These are phyloP conservation scores for Myotis findleyi DNA, from an alignment of 2,797 vertebrate genomes.

Conservation along the genomic window DNA sequence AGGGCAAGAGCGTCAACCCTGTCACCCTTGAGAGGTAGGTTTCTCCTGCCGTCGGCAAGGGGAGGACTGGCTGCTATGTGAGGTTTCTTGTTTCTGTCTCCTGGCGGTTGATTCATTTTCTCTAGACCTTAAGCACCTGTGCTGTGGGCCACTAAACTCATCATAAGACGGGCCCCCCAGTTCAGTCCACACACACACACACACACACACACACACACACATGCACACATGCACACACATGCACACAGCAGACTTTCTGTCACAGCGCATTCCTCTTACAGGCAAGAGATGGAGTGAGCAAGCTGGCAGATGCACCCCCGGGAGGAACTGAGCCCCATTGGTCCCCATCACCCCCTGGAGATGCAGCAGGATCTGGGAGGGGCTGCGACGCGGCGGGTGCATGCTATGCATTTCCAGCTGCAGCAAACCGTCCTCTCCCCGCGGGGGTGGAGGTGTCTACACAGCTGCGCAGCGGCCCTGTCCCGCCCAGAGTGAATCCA, in stretches of 20 bases:
- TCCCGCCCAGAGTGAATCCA: not conserved
- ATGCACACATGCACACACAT: not conserved
- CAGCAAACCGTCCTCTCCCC: not conserved
- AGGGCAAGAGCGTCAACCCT: not conserved
- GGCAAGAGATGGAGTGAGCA: conserved; percentile 65
- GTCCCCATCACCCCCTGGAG: conserved; percentile 72
- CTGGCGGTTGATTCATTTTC: not conserved
- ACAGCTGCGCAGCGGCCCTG: not conserved
- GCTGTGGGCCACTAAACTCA: not conserved
- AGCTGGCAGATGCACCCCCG: conserved; percentile 82
- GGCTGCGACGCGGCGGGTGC: not conserved
- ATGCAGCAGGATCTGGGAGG: not conserved
- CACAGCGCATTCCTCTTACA: not conserved
- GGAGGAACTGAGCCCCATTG: conserved; percentile 76
- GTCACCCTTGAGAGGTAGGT: not conserved
- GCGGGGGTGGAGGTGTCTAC: not conserved
- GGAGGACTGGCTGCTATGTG: not conserved
- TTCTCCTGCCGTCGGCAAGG: not conserved
- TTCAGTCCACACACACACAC: not conserved
- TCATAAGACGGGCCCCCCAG: not conserved
- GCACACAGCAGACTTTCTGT: conserved; percentile 18
- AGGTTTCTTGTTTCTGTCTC: not conserved
- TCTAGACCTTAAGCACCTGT: not conserved
- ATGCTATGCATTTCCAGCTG: not conserved
- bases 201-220: not conserved